Conservation (phyloP, 1,140 invertebrate species). For the Trachymyrmex septentrionalis region DNA sequence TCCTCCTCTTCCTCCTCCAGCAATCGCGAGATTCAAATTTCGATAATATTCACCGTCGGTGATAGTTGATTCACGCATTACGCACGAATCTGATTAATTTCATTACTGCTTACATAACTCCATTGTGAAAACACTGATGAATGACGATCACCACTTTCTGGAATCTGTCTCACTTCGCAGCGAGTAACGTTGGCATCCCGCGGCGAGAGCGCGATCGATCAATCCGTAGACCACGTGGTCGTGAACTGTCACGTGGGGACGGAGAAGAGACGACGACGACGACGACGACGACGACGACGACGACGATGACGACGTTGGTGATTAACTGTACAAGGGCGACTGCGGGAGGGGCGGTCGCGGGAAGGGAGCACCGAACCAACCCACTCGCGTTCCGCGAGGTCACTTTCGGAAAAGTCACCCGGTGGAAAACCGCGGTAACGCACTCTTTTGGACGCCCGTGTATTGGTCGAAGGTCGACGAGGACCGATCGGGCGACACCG, state of each 20-base stretch:
- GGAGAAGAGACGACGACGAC: background rate
- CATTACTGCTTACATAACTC: constrained; percentile 14
- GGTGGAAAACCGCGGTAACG: constrained; percentile 40
- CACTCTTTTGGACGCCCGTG: constrained; percentile 70
- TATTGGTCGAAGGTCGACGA: constrained; percentile 78
- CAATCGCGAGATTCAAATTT: background rate
- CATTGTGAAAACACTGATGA: background rate
- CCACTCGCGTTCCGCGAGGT: too few species aligned
- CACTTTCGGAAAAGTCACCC: constrained; percentile 67
- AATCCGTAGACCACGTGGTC: constrained; percentile 71
- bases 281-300: background rate
- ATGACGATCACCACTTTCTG: constrained; percentile 15
- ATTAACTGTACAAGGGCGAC: constrained; percentile 1
- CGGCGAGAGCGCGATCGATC: constrained; percentile 43
- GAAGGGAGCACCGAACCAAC: background rate
- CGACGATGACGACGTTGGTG: background rate
- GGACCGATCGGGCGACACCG: constrained; percentile 79
- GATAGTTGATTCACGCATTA: background rate
- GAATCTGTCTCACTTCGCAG: background rate
- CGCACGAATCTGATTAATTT: background rate
- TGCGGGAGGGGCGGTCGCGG: too few species aligned
- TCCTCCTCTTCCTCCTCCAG: background rate
- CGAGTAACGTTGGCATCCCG: constrained; percentile 29
- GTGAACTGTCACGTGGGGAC: constrained; percentile 75
- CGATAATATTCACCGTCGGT: background rate